These are phyloP conservation scores for Atopsyche davidsoni DNA, from an alignment of 1,140 invertebrate genomes.

Conservation along the genomic window DNA sequence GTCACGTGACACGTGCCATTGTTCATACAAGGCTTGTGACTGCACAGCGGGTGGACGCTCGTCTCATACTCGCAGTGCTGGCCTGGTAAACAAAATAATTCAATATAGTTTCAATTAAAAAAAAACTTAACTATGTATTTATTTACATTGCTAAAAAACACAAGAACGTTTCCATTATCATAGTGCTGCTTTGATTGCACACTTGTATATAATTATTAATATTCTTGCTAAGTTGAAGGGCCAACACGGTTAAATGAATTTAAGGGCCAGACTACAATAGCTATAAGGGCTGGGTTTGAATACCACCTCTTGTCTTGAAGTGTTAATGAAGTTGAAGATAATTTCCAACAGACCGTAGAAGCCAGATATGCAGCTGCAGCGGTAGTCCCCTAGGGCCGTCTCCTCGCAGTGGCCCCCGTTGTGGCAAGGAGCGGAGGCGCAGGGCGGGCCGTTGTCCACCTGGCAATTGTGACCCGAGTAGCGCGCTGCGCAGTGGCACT, in stretches of 20 bases:
- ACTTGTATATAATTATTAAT: too few relatives aligned
- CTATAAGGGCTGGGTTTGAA: too few relatives aligned
- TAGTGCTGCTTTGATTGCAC: too few relatives aligned
- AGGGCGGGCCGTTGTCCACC: slow-evolving; percentile 67
- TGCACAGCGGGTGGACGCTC: slow-evolving; percentile 64
- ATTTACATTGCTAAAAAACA: too few relatives aligned
- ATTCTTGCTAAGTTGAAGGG: too few relatives aligned
- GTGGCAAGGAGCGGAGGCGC: slow-evolving; percentile 62
- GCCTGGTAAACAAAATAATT: slow-evolving; percentile 44
- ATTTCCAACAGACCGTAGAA: slow-evolving; percentile 57
- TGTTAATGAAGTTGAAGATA: too few relatives aligned
- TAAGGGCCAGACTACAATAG: too few relatives aligned
- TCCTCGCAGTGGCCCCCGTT: slow-evolving; percentile 72
- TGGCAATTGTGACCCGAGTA: slow-evolving; percentile 82
- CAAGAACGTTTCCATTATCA: too few relatives aligned
- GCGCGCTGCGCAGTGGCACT: slow-evolving; percentile 70
- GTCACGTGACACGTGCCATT: slow-evolving; percentile 61
- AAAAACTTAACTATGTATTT: slow-evolving; percentile 1
- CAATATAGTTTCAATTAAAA: slow-evolving; percentile 1
- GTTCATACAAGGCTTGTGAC: slow-evolving; percentile 66
- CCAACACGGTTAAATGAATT: too few relatives aligned
- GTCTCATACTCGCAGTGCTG: slow-evolving; percentile 71
- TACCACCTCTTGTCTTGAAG: too few relatives aligned
- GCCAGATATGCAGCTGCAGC: slow-evolving; percentile 66
- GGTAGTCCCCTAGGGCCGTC: slow-evolving; percentile 66